Percentiles rank a stretch among this genome's conserved stretches.
These are phyloP conservation scores for Oxyura jamaicensis DNA, from an alignment of 2,113 vertebrate species.

Conservation along the genomic window DNA sequence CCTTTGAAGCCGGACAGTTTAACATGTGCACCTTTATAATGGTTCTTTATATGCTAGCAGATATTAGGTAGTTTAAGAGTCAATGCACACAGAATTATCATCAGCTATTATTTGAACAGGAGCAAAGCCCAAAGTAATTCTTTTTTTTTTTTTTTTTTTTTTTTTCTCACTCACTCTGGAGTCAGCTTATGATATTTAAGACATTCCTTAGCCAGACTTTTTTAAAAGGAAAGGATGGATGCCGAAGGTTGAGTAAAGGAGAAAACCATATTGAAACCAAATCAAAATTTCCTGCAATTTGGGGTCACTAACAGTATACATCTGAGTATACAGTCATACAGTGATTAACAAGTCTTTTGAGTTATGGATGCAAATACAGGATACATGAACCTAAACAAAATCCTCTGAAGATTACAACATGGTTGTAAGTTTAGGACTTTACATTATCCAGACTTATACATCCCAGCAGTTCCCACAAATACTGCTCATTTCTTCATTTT, in stretches of 20 bases:
- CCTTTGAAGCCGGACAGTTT: background rate
- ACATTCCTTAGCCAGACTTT: slow-evolving; percentile 21
- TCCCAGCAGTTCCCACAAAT: slow-evolving; percentile 35
- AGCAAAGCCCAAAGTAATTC: slow-evolving; percentile 40
- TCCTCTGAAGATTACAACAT: slow-evolving; percentile 30
- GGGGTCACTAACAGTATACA: background rate
- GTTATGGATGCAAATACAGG: slow-evolving; percentile 20
- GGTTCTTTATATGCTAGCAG: background rate
- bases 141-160: background rate
- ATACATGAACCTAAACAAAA: slow-evolving; percentile 44
- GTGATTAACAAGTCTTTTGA: slow-evolving; percentile 17
- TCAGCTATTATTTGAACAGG: slow-evolving; percentile 19
- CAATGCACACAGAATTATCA: slow-evolving; percentile 25
- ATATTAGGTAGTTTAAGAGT: background rate
- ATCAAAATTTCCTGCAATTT: background rate
- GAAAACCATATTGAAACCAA: background rate
- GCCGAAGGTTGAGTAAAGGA: slow-evolving; percentile 5
- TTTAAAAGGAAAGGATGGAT: background rate
- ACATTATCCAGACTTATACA: slow-evolving; percentile 44
- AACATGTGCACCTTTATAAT: background rate
- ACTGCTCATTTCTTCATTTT: background rate
- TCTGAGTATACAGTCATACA: background rate
- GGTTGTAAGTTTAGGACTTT: slow-evolving; percentile 6
- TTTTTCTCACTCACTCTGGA: background rate
- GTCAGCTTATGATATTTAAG: slow-evolving; percentile 15